A percentile compares a stretch with the other conserved stretches of the same genome.
phyloP scores from a whole-genome alignment of 2,888 invertebrate species.

The Tineola bisselliella region DNA sequence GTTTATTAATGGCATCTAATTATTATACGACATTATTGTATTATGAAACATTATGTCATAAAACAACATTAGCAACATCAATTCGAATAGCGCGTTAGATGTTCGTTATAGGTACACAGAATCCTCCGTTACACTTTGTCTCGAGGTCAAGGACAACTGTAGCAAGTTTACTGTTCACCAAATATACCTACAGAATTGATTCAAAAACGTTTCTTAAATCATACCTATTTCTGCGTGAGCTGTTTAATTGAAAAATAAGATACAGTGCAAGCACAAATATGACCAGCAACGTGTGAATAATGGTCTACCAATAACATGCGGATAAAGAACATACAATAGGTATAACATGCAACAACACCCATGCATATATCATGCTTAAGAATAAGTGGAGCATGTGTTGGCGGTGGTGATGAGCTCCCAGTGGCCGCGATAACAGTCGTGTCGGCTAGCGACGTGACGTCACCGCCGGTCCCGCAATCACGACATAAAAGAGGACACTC shows the following conservation, averaged over 20 bases:
- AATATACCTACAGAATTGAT: not conserved
- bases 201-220: not conserved
- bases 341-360: not conserved
- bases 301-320: not conserved
- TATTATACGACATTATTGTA: not conserved
- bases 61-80: not conserved
- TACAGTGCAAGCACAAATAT: not conserved
- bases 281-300: not conserved
- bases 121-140: not conserved
- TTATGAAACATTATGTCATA: not conserved
- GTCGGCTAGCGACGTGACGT: not conserved
- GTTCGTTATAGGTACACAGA: not conserved
- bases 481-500: conserved; percentile 31
- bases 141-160: conserved; percentile 3
- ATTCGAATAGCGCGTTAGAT: not conserved
- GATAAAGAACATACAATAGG: not conserved
- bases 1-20: not conserved
- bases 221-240: no score
- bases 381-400: not conserved
- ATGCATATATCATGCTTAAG: not conserved
- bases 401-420: not conserved
- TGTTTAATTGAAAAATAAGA: not conserved
- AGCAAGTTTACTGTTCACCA: not conserved
- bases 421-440: not conserved
- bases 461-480: not conserved